Conservation (phyloP, 2,113 vertebrate species). For the Heloderma charlesbogerti region DNA sequence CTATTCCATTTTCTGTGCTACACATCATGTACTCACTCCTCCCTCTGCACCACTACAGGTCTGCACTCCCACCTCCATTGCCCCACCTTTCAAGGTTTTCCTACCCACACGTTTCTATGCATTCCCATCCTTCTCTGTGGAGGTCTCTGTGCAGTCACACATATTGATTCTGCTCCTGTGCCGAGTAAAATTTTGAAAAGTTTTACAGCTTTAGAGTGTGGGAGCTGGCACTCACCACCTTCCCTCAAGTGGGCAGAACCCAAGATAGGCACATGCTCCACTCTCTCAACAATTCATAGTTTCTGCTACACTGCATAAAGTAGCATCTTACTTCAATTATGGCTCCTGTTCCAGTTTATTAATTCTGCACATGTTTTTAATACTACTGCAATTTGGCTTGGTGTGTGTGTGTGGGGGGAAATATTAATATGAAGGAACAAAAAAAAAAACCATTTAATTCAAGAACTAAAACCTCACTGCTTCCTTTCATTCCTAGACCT, state of each 20-base stretch:
- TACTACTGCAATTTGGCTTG: neutral
- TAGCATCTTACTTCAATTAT: constrained; percentile 10
- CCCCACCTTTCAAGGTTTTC: neutral
- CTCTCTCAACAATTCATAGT: neutral
- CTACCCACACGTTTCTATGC: neutral
- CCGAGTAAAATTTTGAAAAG: neutral
- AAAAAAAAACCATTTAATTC: neutral
- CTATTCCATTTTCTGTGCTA: neutral
- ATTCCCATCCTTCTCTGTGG: neutral
- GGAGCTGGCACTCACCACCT: neutral
- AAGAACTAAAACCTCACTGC: neutral
- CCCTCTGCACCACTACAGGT: neutral
- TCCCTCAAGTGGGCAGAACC: neutral
- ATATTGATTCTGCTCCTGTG: neutral
- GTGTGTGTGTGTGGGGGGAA: no score
- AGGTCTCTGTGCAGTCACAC: neutral
- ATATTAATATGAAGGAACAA: neutral
- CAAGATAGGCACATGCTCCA: neutral
- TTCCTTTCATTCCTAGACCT: neutral
- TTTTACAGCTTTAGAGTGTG: neutral
- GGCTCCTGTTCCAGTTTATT: neutral
- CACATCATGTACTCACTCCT: neutral
- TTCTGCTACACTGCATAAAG: neutral
- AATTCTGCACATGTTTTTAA: constrained; percentile 18
- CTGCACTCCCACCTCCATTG: neutral